phyloP scores from a whole-genome alignment of 2,797 vertebrate species.

The Sebastes hopkinsi region DNA sequence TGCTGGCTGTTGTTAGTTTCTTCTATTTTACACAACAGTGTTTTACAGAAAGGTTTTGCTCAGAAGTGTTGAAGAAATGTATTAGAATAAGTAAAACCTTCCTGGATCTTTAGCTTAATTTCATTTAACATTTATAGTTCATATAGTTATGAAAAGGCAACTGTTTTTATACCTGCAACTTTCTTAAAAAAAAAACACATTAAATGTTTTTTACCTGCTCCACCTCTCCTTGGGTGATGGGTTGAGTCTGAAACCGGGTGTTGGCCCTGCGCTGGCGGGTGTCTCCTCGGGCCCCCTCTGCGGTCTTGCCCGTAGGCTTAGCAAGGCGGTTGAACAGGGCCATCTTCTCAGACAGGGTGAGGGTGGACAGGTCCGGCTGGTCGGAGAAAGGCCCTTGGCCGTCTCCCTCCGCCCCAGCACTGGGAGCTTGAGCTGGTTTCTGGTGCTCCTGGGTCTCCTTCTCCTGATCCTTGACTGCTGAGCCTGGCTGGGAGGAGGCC shows the following conservation, averaged over 20 bases:
- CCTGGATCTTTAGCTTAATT: background rate
- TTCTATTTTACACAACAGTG: background rate
- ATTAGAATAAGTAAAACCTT: background rate
- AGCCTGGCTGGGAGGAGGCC: conserved; percentile 85
- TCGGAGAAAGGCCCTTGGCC: conserved; percentile 62
- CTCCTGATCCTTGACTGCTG: conserved; percentile 78
- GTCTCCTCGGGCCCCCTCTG: conserved; percentile 77
- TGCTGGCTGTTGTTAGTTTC: background rate
- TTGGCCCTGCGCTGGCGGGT: conserved; percentile 88
- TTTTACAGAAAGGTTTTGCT: background rate
- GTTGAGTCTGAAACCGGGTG: conserved; percentile 95
- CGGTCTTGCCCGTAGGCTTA: conserved; percentile 68
- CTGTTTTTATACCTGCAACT: background rate
- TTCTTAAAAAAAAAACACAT: fast-evolving
- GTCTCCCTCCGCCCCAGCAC: conserved; percentile 37
- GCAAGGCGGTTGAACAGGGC: conserved; percentile 95
- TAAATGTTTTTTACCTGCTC: conserved; percentile 83
- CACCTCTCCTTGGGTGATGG: conserved; percentile 95
- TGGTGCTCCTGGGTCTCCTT: conserved; percentile 34
- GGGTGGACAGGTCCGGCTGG: conserved; percentile 91
- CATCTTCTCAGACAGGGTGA: conserved; percentile 96
- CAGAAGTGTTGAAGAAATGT: background rate
- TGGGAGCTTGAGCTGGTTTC: conserved; percentile 18
- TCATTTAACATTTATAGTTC: background rate
- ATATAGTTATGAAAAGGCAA: background rate